Base-by-base conservation (phyloP, 2,113 vertebrate species). In the Cyprinodon tularosa region DNA sequence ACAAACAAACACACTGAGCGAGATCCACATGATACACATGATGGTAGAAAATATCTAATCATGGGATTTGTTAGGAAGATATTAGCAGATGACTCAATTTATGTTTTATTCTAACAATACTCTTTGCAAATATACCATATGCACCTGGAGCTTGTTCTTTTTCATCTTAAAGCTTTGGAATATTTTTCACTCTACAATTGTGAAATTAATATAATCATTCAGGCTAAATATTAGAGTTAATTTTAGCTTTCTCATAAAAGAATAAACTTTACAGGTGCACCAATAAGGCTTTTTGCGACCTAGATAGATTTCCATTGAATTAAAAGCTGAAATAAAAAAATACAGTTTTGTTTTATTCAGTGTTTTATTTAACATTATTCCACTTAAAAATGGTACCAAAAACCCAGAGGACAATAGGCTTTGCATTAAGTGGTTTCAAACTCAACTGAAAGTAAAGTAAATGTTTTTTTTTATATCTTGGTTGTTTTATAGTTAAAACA, bases 141-240 rank as follows among this genome's bases (percentile, higher is more conserved):
- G 57, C 36, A 12, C 10, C 50, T 40, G 14, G 36, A 20, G 65
- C 40, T 72, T 14, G 2, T 79, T 86, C 83, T 68, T 38, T 63
- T 13, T 3, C 37, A 39, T 8, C 37, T 17, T 17, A 20, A 57
- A 57, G 50, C n/a, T 20, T 57, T 57, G 50, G 17, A 9, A 20
- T n/a, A 9, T 9, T 42, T 42, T 42, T 9, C 68, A 68, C 44
- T 77, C 63, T 39, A 50, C 76, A 84, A 85, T 68, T 40, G 8
- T 62, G 36, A 15, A 0, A 38, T 63, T 53, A 17, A 66, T 53
- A 74, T 50, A 68, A 84, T 91, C 69, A 70, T 71, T 85, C 81
- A 72, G 62, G 59, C 36, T 62, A 67, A 81, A 77, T 64, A 71
- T 68, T 20, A 57, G 72, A 69, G 83, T 75, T 17, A 75, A 60